phyloP scores from a whole-genome alignment of 2,888 invertebrate species.

The Chrysolina haemoptera region DNA sequence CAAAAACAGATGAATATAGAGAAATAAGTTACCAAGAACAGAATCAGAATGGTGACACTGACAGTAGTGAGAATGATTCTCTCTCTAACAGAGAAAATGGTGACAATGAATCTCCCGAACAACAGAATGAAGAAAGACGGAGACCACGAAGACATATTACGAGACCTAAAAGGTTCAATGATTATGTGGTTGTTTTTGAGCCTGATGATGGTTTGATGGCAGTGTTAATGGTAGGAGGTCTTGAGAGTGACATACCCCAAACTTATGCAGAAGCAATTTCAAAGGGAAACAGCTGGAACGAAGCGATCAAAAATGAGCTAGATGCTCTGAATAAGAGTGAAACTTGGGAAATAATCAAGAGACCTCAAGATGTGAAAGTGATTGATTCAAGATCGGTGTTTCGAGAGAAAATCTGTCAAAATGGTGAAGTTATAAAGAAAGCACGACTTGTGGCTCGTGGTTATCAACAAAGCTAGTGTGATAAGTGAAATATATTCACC shows the following conservation, averaged over 20 bases:
- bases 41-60: background rate
- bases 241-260: background rate
- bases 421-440: background rate
- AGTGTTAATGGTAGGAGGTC: constrained; percentile 27
- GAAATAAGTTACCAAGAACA: background rate
- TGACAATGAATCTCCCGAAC: background rate
- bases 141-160: background rate
- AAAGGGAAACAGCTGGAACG: constrained; percentile 6
- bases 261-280: constrained; percentile 38
- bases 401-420: constrained; percentile 22
- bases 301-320: constrained; percentile 28
- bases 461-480: constrained; percentile 17
- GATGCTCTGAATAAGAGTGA: constrained; percentile 32
- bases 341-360: constrained; percentile 34
- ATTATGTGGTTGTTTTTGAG: constrained; percentile 38
- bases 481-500: constrained; percentile 28
- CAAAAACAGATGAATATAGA: background rate
- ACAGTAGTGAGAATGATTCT: background rate
- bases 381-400: constrained; percentile 39
- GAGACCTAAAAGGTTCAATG: constrained; percentile 31
- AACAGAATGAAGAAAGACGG: background rate
- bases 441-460: constrained; percentile 34
- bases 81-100: background rate
- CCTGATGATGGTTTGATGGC: constrained; percentile 34
- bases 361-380: constrained; percentile 24